A percentile compares a stretch with the other conserved stretches of the same genome.
Evolutionary conservation across 1,140 invertebrate species (phyloP).

Genomic region (Coelopa frigida): DNA sequence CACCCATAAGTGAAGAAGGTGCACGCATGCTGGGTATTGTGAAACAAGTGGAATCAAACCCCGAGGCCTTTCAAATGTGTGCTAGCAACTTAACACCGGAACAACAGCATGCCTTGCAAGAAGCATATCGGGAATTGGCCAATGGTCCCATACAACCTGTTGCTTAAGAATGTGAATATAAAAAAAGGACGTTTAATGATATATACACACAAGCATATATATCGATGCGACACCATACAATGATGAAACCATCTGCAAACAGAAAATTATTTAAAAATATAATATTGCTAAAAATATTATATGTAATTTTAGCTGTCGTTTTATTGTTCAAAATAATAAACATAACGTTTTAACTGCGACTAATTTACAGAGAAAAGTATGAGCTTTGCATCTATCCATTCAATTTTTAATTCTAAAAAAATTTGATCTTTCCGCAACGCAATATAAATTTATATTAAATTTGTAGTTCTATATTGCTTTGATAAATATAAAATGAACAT

Average conservation of each 20-base stretch:
- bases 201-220: not conserved
- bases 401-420: too few species aligned
- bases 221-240: not conserved
- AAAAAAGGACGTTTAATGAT: conserved; percentile 4
- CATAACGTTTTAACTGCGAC: too few species aligned
- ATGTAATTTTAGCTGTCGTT: conserved; percentile 6
- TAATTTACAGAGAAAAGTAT: too few species aligned
- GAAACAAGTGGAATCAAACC: conserved; percentile 64
- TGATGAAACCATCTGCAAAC: not conserved
- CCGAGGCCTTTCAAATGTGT: conserved; percentile 76
- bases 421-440: too few species aligned
- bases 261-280: conserved; percentile 3
- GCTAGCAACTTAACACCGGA: conserved; percentile 65
- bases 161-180: conserved; percentile 5
- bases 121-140: conserved; percentile 48
- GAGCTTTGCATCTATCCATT: too few species aligned
- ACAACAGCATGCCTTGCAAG: conserved; percentile 73
- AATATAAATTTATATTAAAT: not conserved
- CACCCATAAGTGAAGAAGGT: conserved; percentile 51
- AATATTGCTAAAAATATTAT: too few species aligned
- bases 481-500: not conserved
- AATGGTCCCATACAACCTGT: conserved; percentile 3
- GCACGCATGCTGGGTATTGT: conserved; percentile 62
- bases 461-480: not conserved
- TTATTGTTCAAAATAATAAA: conserved; percentile 12